phyloP scores from a whole-genome alignment of 2,888 invertebrate genomes.

The Lamellibrachia satsuma region DNA sequence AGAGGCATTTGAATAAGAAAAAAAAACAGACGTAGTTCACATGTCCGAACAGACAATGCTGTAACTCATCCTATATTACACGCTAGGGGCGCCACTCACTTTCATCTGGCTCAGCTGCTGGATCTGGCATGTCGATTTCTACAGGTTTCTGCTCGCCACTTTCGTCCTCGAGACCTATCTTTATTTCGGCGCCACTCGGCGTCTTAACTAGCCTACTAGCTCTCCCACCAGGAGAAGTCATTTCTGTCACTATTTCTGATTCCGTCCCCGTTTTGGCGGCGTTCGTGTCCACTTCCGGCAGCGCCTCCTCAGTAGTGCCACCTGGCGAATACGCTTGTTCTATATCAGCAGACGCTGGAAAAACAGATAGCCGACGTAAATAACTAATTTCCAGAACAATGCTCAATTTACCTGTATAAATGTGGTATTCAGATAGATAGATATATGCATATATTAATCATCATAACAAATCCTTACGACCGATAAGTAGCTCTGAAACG shows the following conservation, averaged over 20 bases:
- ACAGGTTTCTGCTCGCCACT: background rate
- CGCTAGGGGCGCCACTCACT: background rate
- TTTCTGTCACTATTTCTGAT: background rate
- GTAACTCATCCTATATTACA: background rate
- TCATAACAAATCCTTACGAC: too few relatives aligned
- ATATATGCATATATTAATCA: background rate
- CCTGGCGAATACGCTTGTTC: background rate
- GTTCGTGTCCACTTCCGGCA: background rate
- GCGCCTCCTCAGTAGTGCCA: background rate
- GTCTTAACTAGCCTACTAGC: constrained; percentile 1
- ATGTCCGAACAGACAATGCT: background rate
- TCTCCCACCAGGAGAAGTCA: background rate
- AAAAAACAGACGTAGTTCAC: background rate
- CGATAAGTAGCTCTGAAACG: too few relatives aligned
- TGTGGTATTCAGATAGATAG: background rate
- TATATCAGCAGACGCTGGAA: background rate
- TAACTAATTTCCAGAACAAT: background rate
- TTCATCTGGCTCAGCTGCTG: background rate
- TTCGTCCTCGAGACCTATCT: constrained; percentile 4
- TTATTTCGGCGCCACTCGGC: constrained; percentile 11
- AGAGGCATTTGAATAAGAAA: background rate
- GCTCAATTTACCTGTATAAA: background rate
- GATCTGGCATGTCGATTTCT: background rate
- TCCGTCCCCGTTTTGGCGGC: constrained; percentile 11
- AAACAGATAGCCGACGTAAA: background rate